Evolutionary conservation across 2,797 vertebrate species (phyloP).

Genomic region (Yasuhikotakia modesta): DNA sequence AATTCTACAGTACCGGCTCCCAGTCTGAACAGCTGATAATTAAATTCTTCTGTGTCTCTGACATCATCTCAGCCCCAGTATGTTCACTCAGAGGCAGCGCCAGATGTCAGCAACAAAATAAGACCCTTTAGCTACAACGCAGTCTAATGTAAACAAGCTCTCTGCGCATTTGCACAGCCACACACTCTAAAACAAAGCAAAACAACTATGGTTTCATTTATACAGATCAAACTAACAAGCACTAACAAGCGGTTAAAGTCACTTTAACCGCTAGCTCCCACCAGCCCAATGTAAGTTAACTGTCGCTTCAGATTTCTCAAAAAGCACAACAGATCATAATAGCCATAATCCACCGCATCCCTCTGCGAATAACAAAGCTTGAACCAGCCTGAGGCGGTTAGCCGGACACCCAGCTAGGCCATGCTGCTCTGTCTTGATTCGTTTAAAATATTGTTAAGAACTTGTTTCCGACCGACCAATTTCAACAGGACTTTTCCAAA

Average conservation of each 20-base stretch:
- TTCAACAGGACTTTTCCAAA: not conserved
- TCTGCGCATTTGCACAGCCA: not conserved
- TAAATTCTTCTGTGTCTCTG: conserved; percentile 68
- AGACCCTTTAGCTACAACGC: not conserved
- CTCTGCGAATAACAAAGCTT: not conserved
- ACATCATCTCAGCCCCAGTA: conserved; percentile 52
- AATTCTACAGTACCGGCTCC: conserved; percentile 57
- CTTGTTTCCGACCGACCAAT: not conserved
- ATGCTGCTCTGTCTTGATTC: not conserved
- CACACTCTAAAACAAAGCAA: not conserved
- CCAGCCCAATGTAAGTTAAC: not conserved
- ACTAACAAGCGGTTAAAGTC: no score
- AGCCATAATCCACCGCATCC: not conserved
- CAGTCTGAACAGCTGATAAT: conserved; percentile 68
- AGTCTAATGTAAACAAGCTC: conserved; percentile 21
- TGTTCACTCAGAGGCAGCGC: conserved; percentile 51
- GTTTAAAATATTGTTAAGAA: not conserved
- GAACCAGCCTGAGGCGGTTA: no score
- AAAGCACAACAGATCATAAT: not conserved
- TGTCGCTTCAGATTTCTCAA: not conserved
- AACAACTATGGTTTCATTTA: not conserved
- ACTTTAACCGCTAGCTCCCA: not conserved
- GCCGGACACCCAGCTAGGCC: no score
- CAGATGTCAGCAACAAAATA: conserved; percentile 50
- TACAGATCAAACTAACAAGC: not conserved